A percentile compares a stretch with the other conserved stretches of the same genome.
Evolutionary conservation across 1,140 invertebrate species (phyloP).

Genomic region (Zelostemma sp.): DNA sequence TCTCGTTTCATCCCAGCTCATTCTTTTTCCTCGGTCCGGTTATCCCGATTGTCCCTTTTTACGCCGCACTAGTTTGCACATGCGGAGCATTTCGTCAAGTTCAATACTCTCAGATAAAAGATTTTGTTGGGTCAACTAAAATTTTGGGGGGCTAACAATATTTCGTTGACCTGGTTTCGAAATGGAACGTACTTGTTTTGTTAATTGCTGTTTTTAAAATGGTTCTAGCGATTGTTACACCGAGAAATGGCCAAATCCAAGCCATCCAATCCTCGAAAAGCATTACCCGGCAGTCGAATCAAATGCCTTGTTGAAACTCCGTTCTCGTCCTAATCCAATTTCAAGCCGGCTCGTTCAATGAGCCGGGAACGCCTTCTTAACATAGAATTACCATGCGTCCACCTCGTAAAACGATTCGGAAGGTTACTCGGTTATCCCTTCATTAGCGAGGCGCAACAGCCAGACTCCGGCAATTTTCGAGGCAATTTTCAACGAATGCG

Average conservation of each 20-base stretch:
- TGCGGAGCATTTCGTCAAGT: not conserved
- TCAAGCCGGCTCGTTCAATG: not conserved
- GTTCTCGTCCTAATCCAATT: not conserved
- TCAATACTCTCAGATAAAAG: not conserved
- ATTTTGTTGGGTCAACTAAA: too few species aligned
- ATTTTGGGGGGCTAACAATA: too few species aligned
- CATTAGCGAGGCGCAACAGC: not conserved
- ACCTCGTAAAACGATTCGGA: not conserved
- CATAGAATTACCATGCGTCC: not conserved
- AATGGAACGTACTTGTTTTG: too few species aligned
- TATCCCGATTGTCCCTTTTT: not conserved
- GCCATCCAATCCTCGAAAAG: too few species aligned
- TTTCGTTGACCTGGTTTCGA: too few species aligned
- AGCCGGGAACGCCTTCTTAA: not conserved
- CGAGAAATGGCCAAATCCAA: too few species aligned
- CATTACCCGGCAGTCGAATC: too few species aligned
- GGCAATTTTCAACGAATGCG: conserved; percentile 24
- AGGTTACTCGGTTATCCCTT: not conserved
- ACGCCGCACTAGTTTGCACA: too few species aligned
- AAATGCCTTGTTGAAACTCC: not conserved
- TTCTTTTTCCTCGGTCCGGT: not conserved
- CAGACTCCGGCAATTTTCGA: conserved; percentile 36
- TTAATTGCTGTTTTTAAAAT: not conserved
- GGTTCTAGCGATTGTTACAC: not conserved
- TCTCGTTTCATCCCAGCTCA: not conserved